Conservation (phyloP, 2,797 vertebrate genomes). For the Danionella dracula region DNA sequence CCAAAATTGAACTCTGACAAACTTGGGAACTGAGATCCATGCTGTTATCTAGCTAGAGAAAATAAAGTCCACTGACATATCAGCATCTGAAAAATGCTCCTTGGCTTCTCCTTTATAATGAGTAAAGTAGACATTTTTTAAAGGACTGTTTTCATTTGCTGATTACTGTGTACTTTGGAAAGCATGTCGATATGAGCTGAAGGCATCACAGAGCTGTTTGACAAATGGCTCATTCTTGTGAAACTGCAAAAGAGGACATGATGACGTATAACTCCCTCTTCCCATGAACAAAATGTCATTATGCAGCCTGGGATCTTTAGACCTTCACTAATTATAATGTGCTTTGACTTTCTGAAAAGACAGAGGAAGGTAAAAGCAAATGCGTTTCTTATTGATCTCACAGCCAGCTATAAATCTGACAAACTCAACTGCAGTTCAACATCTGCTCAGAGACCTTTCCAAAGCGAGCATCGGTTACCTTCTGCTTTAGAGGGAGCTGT, state of each 20-base stretch:
- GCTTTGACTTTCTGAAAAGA: background rate
- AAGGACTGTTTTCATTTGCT: slow-evolving; percentile 46
- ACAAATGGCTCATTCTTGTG: slow-evolving; percentile 43
- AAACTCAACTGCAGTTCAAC: background rate
- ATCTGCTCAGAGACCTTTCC: slow-evolving; percentile 7
- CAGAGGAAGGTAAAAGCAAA: background rate
- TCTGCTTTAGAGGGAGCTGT: background rate
- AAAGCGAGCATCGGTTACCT: slow-evolving; percentile 1
- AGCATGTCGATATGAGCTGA: slow-evolving; percentile 36
- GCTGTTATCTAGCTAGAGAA: slow-evolving; percentile 25
- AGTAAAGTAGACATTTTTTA: slow-evolving; percentile 40
- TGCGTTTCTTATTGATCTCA: background rate
- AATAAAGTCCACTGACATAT: slow-evolving; percentile 17
- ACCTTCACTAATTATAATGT: background rate
- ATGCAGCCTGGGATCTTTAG: slow-evolving; percentile 35
- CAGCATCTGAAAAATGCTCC: slow-evolving; percentile 34
- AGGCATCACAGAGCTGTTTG: slow-evolving; percentile 40
- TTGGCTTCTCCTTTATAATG: slow-evolving; percentile 37
- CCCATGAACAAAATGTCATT: slow-evolving; percentile 40
- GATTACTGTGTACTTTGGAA: slow-evolving; percentile 60
- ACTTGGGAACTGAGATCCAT: slow-evolving; percentile 8
- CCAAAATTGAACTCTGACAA: slow-evolving; percentile 15
- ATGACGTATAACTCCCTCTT: slow-evolving; percentile 41
- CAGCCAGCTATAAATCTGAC: slow-evolving; percentile 1
- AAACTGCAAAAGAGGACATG: slow-evolving; percentile 43